Base-by-base conservation (phyloP, 1,140 invertebrate species). In the Helicorthomorpha holstii region DNA sequence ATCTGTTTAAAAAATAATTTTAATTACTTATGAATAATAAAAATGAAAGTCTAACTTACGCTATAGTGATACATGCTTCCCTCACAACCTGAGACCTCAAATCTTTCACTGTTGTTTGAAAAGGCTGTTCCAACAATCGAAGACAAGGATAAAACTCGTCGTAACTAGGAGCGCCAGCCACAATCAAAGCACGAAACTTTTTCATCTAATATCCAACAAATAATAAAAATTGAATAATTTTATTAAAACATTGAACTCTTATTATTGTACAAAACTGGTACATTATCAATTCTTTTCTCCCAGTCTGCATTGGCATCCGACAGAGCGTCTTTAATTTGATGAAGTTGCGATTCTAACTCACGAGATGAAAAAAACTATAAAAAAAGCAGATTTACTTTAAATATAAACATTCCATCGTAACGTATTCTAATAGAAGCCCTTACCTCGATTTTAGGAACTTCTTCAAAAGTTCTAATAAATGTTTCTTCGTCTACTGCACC, bases 61-160 rank as follows among this genome's bases (percentile, higher is more conserved):
- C 89, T 53, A 97, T 79, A 1, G 91, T 90, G 46, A 97, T 87
- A 65, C 91, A 96, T 0, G 85, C 86, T 68, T 98, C 94, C 53
- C 93, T 73, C 0, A 91, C 89, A 50, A 96, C 86, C 71, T 93
- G 79, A 56, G 72, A 80, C 61, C 93, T 74, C 1, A 97, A 72
- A 72, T 97, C 93, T 70, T 86, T 90, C 53, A 91, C 77, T 49
- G 85, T 82, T 21, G 77, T 73, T 50, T 89, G 77, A 60, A 97
- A 83, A 12, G 86, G 72, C 52, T 81, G 72, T 52, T 92, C 88
- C 43, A 93, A 63, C 51, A 75, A 76, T 60, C 86, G 81, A n/a
- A 96, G 68, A 54, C 79, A 75, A 14, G 75, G 74, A 49, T 75
- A 72, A 66, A 96, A 93, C 60, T 91, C 89, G 42, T 86, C 81